phyloP scores from a whole-genome alignment of 35 echinoderm and acorn worm genomes.

The Diadema setosum region DNA sequence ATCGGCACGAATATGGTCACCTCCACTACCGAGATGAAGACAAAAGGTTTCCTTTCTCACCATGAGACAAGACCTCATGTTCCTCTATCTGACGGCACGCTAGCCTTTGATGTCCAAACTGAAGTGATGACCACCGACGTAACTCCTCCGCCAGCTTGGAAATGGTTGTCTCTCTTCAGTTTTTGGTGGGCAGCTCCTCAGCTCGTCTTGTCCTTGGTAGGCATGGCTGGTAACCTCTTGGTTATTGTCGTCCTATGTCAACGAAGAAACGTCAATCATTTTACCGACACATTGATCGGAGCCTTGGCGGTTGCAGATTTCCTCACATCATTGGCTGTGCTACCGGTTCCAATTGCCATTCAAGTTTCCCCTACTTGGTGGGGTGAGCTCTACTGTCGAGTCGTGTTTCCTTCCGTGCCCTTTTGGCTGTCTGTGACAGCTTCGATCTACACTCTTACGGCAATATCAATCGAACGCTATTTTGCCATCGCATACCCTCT shows the following conservation, averaged over 20 bases:
- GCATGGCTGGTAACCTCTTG: constrained; percentile 19
- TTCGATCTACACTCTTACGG: constrained; percentile 52
- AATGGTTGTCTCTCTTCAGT: too few relatives aligned
- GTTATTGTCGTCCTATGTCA: not conserved
- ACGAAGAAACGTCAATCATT: not conserved
- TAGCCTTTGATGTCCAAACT: too few relatives aligned
- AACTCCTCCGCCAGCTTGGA: too few relatives aligned
- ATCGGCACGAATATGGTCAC: too few relatives aligned
- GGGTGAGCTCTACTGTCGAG: constrained; percentile 45
- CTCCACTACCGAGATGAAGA: too few relatives aligned
- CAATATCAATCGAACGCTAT: constrained; percentile 54
- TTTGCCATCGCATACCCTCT: constrained; percentile 52
- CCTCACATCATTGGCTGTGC: constrained; percentile 34
- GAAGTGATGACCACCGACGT: too few relatives aligned
- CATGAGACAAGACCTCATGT: too few relatives aligned
- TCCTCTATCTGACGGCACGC: too few relatives aligned
- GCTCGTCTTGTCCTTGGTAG: too few relatives aligned
- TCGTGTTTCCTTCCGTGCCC: constrained; percentile 1
- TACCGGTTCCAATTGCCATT: constrained; percentile 15
- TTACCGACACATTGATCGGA: constrained; percentile 57
- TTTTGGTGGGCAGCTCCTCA: too few relatives aligned
- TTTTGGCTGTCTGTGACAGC: constrained; percentile 66
- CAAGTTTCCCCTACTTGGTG: not conserved
- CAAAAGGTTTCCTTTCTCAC: too few relatives aligned
- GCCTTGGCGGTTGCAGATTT: constrained; percentile 67